phyloP scores from a whole-genome alignment of 1,140 invertebrate genomes.

The Cotesia glomerata region DNA sequence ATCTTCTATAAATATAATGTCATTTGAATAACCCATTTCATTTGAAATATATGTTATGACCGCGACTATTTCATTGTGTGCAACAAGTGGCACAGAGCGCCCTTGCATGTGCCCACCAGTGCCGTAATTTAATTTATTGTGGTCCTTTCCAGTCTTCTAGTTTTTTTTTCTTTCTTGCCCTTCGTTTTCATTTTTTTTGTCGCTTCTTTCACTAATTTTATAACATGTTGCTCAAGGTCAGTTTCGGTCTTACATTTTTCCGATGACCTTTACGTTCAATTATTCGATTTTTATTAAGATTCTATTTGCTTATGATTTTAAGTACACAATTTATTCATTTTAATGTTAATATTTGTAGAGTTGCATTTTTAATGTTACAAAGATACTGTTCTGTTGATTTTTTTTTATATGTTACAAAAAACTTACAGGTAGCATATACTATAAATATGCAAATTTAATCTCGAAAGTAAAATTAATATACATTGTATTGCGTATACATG shows the following conservation, averaged over 20 bases:
- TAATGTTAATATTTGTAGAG: too few relatives aligned
- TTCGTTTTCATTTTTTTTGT: slow-evolving; percentile 21
- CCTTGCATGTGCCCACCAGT: slow-evolving; percentile 41
- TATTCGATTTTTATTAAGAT: not conserved
- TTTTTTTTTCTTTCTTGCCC: not conserved
- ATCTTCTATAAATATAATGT: not conserved
- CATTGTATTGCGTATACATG: too few relatives aligned
- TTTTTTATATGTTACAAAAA: too few relatives aligned
- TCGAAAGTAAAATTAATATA: too few relatives aligned
- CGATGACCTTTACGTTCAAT: not conserved
- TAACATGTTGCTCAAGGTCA: too few relatives aligned
- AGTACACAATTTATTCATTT: too few relatives aligned
- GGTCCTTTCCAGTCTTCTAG: not conserved
- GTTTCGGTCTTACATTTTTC: not conserved
- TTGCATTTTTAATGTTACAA: too few relatives aligned
- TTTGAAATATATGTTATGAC: slow-evolving; percentile 29
- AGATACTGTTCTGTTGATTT: too few relatives aligned
- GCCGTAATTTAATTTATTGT: slow-evolving; percentile 23
- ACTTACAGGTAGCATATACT: too few relatives aligned
- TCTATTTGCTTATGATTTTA: too few relatives aligned
- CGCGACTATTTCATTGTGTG: slow-evolving; percentile 32
- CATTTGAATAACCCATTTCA: not conserved
- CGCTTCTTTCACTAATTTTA: slow-evolving; percentile 14
- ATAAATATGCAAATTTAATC: too few relatives aligned
- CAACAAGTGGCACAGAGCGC: slow-evolving; percentile 48